A percentile compares a stretch with the other conserved stretches of the same genome.
Evolutionary conservation across 2,888 invertebrate species (phyloP).

Genomic region (Esperia sulphurella): DNA sequence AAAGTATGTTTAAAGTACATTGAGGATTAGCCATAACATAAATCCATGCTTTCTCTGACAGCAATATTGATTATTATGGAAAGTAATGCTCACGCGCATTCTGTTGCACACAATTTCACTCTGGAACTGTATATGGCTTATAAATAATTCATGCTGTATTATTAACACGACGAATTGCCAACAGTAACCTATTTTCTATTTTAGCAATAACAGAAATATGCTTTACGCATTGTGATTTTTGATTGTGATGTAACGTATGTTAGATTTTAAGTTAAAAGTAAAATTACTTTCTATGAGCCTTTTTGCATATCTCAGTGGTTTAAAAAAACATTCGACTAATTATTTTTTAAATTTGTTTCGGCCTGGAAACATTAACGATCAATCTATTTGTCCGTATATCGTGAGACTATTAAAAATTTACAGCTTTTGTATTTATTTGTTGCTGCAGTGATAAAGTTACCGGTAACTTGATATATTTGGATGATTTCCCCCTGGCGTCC

Average conservation of each 20-base stretch:
- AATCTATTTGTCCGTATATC: background rate
- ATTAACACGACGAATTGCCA: slow-evolving; percentile 44
- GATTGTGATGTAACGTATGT: background rate
- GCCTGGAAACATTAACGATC: background rate
- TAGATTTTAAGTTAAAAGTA: too few relatives aligned
- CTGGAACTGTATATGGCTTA: slow-evolving; percentile 31
- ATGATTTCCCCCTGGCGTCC: slow-evolving; percentile 24
- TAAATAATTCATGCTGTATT: slow-evolving; percentile 62
- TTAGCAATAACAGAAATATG: background rate
- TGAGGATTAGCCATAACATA: background rate
- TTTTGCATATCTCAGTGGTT: background rate
- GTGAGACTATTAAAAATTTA: background rate
- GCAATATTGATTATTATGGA: slow-evolving; percentile 38
- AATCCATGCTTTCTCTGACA: slow-evolving; percentile 7
- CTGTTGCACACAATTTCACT: slow-evolving; percentile 38
- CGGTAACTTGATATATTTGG: slow-evolving; percentile 8
- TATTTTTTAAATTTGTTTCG: background rate
- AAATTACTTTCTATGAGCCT: background rate
- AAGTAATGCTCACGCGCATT: slow-evolving; percentile 33
- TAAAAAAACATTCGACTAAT: background rate
- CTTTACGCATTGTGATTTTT: background rate
- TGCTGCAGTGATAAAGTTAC: slow-evolving; percentile 1
- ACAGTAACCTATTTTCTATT: slow-evolving; percentile 56
- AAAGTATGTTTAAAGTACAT: background rate
- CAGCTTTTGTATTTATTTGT: background rate